These are phyloP conservation scores for Drusus annulatus DNA, from an alignment of 1,140 invertebrate genomes.

Conservation along the genomic window DNA sequence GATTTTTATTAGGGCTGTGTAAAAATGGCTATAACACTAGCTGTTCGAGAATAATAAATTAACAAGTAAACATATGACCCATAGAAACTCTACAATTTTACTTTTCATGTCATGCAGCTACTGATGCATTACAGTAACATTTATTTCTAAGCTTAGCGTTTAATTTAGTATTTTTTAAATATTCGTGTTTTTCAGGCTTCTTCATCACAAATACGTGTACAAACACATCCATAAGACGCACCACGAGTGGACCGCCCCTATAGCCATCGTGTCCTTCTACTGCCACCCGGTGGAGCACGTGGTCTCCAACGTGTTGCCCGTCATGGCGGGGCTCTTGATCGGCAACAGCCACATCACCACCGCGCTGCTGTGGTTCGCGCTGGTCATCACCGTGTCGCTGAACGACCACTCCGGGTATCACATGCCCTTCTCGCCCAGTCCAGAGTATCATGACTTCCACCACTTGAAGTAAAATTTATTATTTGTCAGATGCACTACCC, in stretches of 20 bases:
- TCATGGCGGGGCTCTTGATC: constrained; percentile 84
- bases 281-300: constrained; percentile 91
- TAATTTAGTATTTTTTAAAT: neutral
- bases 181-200: constrained; percentile 71
- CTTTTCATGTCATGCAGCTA: too few relatives aligned
- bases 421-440: constrained; percentile 89
- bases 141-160: too few relatives aligned
- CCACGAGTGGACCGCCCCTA: constrained; percentile 89
- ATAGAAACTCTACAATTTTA: too few relatives aligned
- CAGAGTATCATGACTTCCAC: constrained; percentile 94
- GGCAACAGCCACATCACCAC: constrained; percentile 87
- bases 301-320: constrained; percentile 86
- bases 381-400: constrained; percentile 86
- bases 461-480: constrained; percentile 81
- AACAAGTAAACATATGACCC: too few relatives aligned
- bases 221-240: constrained; percentile 90
- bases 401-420: constrained; percentile 93
- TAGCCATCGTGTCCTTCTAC: constrained; percentile 88
- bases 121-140: too few relatives aligned
- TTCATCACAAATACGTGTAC: constrained; percentile 85
- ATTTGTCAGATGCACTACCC: neutral
- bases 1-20: too few relatives aligned
- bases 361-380: constrained; percentile 86
- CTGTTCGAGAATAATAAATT: too few relatives aligned
- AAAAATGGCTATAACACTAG: too few relatives aligned